These are phyloP conservation scores for Asobara japonica DNA, from an alignment of 1,140 invertebrate species.

Conservation along the genomic window DNA sequence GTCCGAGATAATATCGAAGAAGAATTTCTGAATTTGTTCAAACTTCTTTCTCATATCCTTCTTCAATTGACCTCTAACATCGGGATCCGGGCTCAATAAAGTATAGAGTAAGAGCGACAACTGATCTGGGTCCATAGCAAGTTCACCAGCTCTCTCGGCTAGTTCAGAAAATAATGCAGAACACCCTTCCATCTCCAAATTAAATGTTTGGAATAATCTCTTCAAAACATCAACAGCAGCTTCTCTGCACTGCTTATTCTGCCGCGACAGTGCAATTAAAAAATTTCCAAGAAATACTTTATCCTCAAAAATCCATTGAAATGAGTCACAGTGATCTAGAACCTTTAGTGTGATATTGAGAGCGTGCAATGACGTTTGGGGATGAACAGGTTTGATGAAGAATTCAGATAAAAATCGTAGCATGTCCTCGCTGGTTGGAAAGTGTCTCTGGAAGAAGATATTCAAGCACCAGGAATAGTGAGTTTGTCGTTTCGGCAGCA, in stretches of 20 bases:
- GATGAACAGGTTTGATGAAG: conserved; percentile 54
- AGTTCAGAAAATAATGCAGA: conserved; percentile 55
- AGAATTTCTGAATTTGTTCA: conserved; percentile 43
- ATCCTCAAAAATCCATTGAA: conserved; percentile 53
- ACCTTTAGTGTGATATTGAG: conserved; percentile 48
- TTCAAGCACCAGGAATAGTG: conserved; percentile 60
- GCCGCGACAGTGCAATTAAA: conserved; percentile 51
- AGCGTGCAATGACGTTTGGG: conserved; percentile 52
- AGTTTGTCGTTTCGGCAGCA: conserved; percentile 23
- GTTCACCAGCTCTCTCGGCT: conserved; percentile 60
- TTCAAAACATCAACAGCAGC: conserved; percentile 50
- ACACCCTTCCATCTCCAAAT: conserved; percentile 44
- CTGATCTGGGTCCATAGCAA: conserved; percentile 73
- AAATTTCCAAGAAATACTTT: conserved; percentile 56
- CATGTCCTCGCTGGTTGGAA: conserved; percentile 45
- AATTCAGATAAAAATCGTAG: conserved; percentile 55
- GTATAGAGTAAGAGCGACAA: conserved; percentile 67
- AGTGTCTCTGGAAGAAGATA: conserved; percentile 61
- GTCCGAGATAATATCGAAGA: conserved; percentile 49
- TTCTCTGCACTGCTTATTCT: conserved; percentile 46
- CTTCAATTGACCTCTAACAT: conserved; percentile 55
- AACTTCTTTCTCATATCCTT: conserved; percentile 47
- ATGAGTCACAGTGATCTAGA: conserved; percentile 43
- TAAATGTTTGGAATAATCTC: conserved; percentile 47
- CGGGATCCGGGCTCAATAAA: conserved; percentile 64